These are phyloP conservation scores for Dynastes tityus DNA, from an alignment of 2,888 invertebrate species.

Conservation along the genomic window DNA sequence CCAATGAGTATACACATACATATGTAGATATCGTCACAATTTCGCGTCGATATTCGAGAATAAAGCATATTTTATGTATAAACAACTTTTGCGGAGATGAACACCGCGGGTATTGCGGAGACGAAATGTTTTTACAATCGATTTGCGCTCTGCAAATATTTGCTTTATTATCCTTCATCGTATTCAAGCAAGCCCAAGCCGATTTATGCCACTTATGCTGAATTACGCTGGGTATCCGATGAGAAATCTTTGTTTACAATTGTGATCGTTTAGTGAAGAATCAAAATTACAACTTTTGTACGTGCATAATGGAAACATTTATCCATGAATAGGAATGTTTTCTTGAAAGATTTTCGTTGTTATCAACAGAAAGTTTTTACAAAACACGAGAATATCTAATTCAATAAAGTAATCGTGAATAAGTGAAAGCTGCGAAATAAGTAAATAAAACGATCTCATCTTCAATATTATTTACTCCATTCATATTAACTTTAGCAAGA, in stretches of 20 bases:
- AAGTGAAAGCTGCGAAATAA: neutral
- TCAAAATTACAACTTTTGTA: neutral
- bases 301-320: neutral
- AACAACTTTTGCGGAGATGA: constrained; percentile 13
- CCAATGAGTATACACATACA: neutral
- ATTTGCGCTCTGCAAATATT: constrained; percentile 45
- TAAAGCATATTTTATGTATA: constrained; percentile 32
- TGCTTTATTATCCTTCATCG: constrained; percentile 34
- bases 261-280: neutral
- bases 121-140: constrained; percentile 29
- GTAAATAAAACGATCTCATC: too few species aligned
- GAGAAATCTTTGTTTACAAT: constrained; percentile 40
- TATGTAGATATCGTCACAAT: constrained; percentile 22
- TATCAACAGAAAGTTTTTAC: too few species aligned
- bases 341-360: too few species aligned
- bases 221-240: neutral
- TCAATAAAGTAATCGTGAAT: neutral
- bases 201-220: constrained; percentile 4
- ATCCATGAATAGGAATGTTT: too few species aligned
- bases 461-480: too few species aligned
- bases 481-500: too few species aligned
- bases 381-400: neutral
- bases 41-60: constrained; percentile 29
- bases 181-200: constrained; percentile 34
- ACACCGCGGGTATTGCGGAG: neutral